phyloP scores from a whole-genome alignment of 1,140 invertebrate genomes.

The Sycophaga agraensis region DNA sequence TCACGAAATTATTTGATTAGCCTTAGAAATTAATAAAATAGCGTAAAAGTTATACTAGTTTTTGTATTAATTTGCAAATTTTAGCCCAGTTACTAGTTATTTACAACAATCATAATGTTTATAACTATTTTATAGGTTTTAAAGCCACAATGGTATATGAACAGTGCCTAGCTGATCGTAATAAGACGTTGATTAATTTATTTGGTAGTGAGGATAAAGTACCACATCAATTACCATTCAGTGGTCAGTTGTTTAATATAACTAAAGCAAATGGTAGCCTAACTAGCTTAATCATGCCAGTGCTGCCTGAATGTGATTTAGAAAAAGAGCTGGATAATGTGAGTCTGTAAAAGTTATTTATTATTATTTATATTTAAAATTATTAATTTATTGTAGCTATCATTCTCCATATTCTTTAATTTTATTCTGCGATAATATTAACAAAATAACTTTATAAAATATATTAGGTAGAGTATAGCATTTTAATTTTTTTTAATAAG shows the following conservation, averaged over 20 bases:
- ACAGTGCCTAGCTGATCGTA: constrained; percentile 69
- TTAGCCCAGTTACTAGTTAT: no score
- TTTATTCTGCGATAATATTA: no score
- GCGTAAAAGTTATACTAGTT: no score
- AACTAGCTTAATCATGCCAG: constrained; percentile 63
- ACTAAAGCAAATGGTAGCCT: constrained; percentile 63
- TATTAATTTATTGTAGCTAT: no score
- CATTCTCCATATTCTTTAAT: no score
- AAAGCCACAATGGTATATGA: constrained; percentile 86
- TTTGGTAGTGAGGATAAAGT: constrained; percentile 59
- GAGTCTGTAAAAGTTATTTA: constrained; percentile 54
- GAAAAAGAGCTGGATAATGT: constrained; percentile 87
- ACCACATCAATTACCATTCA: constrained; percentile 55
- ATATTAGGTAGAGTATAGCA: no score
- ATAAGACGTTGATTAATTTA: constrained; percentile 61
- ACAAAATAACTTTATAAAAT: no score
- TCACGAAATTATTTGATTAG: no score
- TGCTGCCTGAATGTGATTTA: constrained; percentile 76
- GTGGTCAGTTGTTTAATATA: constrained; percentile 60
- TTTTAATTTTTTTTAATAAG: no score
- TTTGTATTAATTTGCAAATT: no score
- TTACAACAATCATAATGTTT: background rate
- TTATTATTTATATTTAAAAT: no score
- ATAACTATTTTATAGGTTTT: constrained; percentile 68
- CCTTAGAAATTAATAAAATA: no score